phyloP scores from a whole-genome alignment of 2,797 vertebrate species.

The Eurystomus glaucurus region DNA sequence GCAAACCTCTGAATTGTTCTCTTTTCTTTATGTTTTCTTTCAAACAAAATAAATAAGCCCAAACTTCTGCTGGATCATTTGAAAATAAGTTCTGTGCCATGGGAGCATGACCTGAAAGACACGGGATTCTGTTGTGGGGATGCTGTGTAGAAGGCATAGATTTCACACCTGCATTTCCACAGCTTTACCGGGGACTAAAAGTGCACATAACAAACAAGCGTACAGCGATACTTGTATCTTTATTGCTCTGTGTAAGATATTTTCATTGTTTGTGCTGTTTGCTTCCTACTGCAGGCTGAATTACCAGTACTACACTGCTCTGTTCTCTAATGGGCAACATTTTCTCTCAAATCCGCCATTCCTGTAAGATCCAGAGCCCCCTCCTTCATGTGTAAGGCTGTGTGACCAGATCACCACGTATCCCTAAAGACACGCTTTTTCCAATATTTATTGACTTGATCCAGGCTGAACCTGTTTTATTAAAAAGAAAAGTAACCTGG shows the following conservation, averaged over 20 bases:
- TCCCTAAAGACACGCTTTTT: not conserved
- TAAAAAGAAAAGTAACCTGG: not conserved
- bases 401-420: not conserved
- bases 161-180: not conserved
- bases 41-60: not conserved
- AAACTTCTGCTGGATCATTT: not conserved
- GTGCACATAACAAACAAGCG: not conserved
- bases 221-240: not conserved
- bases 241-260: not conserved
- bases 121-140: not conserved
- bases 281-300: not conserved
- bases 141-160: not conserved
- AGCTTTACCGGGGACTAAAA: not conserved
- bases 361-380: not conserved
- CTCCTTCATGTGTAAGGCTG: not conserved
- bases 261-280: not conserved
- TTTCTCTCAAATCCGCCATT: not conserved
- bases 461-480: not conserved
- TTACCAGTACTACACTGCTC: not conserved
- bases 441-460: not conserved
- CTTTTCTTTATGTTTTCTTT: not conserved
- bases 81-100: not conserved
- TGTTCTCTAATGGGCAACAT: not conserved
- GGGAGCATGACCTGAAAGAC: not conserved
- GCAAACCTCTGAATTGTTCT: not conserved